Base-by-base conservation (phyloP, 2,113 vertebrate genomes). In the Clarias magur region DNA sequence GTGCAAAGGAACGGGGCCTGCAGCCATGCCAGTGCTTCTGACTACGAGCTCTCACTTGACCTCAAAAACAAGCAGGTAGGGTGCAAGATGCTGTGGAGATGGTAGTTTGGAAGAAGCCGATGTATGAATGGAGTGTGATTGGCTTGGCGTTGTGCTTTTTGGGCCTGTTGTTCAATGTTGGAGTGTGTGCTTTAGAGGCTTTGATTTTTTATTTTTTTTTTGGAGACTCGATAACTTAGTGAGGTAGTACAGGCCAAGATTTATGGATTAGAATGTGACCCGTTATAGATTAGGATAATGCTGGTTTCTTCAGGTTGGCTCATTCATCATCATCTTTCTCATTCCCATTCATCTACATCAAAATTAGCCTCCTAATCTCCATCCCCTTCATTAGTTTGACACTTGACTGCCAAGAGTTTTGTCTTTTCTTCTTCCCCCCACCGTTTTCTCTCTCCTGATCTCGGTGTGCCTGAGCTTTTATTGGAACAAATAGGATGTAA, bases 11-110 rank as follows among this genome's bases (percentile, higher is more conserved):
- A 96, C 93, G 96, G 96, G 91, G 95, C 96, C 93, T 97, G 97
- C 95, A 97, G 97, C 88, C 98, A 98, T 91, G 91, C 96, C 80
- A 84, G 92, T 86, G 83, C 96, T 90, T 97, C 97, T 82, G 97
- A 99, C 94, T 99, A 98, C 96, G 97, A 99, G 93, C 97, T 98
- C 95, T 99, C 98, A 89, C 96, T 99, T 96, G 97, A 99, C 96
- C 97, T 99, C 96, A 99, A 99, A 97, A 99, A 98, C 96, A 99
- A 99, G 96, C 98, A 99, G 98, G 98, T 99, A 98, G 96, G 96
- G 90, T 80, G 81, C 84, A 88, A 86, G 84, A 81, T 87, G 72
- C 38, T 88, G 70, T 90, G 85, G 76, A 75, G 82, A 59, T 88
- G 89, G 86, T 91, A 90, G 92, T 88, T 84, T 89, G 72, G 78